Percentiles rank a stretch among this genome's conserved stretches.
Conservation (phyloP, 2,113 vertebrate genomes). For the Parus major region DNA sequence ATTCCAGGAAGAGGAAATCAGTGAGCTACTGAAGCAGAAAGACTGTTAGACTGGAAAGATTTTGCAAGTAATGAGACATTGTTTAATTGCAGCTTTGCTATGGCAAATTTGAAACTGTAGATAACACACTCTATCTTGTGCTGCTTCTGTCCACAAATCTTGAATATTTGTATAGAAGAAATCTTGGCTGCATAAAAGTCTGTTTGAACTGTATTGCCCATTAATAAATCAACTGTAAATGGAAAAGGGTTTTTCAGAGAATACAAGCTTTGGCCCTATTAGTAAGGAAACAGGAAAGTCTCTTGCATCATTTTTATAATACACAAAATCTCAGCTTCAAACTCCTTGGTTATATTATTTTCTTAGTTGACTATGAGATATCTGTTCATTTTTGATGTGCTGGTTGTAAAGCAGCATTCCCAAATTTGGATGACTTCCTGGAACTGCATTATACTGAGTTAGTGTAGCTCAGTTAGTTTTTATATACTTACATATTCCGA, state of each 20-base stretch:
- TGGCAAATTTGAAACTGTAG: neutral
- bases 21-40: neutral
- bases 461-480: neutral
- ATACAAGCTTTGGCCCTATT: neutral
- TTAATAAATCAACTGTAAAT: neutral
- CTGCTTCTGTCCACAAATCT: neutral
- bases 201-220: neutral
- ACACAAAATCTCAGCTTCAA: neutral
- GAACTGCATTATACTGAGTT: neutral
- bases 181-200: neutral
- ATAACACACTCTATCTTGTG: neutral
- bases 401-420: neutral
- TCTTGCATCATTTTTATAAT: neutral
- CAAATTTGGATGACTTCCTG: constrained; percentile 14
- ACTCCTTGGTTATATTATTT: neutral
- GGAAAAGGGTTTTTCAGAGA: neutral
- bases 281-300: neutral
- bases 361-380: neutral
- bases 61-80: neutral
- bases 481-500: neutral
- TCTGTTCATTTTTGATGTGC: neutral
- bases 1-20: constrained; percentile 12
- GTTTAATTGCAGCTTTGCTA: neutral
- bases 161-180: neutral
- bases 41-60: neutral